phyloP scores from a whole-genome alignment of 2,113 vertebrate genomes.

The Tor tambroides region DNA sequence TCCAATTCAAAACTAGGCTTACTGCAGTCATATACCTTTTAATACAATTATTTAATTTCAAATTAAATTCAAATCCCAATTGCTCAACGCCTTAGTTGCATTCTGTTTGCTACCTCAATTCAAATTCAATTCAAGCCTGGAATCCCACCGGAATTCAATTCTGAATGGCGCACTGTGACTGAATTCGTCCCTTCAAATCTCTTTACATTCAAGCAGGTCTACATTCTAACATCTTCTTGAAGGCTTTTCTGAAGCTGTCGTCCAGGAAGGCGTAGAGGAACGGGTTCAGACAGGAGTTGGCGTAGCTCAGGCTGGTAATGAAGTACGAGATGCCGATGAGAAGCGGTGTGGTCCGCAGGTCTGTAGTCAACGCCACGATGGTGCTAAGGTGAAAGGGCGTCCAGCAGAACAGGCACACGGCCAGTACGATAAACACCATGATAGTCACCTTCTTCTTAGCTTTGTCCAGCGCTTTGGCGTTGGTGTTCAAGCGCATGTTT shows the following conservation, averaged over 20 bases:
- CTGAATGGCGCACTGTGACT: not conserved
- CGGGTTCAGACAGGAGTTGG: conserved; percentile 90
- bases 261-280: conserved; percentile 90
- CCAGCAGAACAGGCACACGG: conserved; percentile 90
- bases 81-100: not conserved
- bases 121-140: not conserved
- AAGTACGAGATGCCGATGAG: conserved; percentile 87
- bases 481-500: conserved; percentile 84
- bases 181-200: not conserved
- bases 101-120: not conserved
- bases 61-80: not conserved
- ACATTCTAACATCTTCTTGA: conserved; percentile 83
- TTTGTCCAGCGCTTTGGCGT: conserved; percentile 87
- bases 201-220: conserved; percentile 71
- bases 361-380: conserved; percentile 85
- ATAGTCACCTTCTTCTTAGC: conserved; percentile 89
- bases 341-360: conserved; percentile 83
- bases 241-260: conserved; percentile 87
- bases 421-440: conserved; percentile 89
- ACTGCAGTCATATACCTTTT: not conserved
- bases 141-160: not conserved
- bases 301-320: conserved; percentile 90
- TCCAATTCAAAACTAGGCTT: not conserved
- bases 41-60: not conserved
- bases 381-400: conserved; percentile 91